Evolutionary conservation across 2,888 invertebrate species (phyloP).

Genomic region (Chrysolina haemoptera): DNA sequence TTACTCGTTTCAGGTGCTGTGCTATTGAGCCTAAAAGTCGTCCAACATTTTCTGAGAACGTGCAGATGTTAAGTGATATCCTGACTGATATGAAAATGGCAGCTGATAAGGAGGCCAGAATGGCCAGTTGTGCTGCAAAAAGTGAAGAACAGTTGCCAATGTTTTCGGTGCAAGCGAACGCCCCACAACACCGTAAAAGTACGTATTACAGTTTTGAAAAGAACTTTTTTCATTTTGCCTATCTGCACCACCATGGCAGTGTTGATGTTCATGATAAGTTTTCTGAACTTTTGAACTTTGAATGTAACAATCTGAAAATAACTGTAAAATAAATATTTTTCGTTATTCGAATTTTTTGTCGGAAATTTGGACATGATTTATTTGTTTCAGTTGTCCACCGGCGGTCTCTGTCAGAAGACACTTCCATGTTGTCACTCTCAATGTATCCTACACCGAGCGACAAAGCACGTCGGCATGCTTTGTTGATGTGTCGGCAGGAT

Average conservation of each 20-base stretch:
- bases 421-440: constrained; percentile 74
- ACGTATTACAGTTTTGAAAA: constrained; percentile 50
- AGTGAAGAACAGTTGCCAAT: constrained; percentile 70
- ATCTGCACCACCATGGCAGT: background rate
- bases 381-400: constrained; percentile 75
- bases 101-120: constrained; percentile 58
- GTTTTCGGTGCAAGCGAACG: constrained; percentile 58
- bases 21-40: constrained; percentile 84
- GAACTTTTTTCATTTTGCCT: constrained; percentile 18
- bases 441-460: constrained; percentile 79
- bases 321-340: background rate
- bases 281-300: background rate
- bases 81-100: constrained; percentile 67
- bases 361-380: constrained; percentile 8
- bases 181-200: constrained; percentile 66
- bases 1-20: constrained; percentile 60
- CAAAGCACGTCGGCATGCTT: constrained; percentile 81
- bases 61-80: constrained; percentile 76
- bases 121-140: constrained; percentile 66
- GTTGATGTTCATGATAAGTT: constrained; percentile 19
- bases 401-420: constrained; percentile 82
- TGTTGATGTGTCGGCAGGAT: constrained; percentile 88
- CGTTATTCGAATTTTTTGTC: background rate
- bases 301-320: constrained; percentile 6
- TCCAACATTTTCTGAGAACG: constrained; percentile 89